Base-by-base conservation (phyloP, 2,888 invertebrate species). In the Harpalus rufipes region DNA sequence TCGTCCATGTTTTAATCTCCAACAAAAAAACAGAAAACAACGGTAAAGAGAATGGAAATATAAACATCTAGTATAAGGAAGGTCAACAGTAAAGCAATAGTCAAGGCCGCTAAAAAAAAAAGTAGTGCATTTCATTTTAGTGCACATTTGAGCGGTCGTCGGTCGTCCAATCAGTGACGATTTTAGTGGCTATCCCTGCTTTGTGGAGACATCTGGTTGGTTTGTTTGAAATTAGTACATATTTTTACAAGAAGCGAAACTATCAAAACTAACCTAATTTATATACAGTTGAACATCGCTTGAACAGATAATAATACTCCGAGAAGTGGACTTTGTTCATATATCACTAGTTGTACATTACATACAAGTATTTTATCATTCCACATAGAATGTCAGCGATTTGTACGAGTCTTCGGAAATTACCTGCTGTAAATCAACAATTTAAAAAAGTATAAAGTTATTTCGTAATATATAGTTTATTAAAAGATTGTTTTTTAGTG, bases 321-420 rank as follows among this genome's bases (percentile, higher is more conserved):
- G 32, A 32, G 14, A 6, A 68, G 59, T 81, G 82, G 56, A 72
- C 82, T 82, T 82, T 82, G 72, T 18, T 32, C 59, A 82, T 74
- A 81, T 25, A 74, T 51, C 14, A 59, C 2, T 58, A 72, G 82
- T 59, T 32, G 4, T 5, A 5, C 32, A 32, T 32, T 32, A 5
- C 32, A 32, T 72, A 82, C 72, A 72, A 59, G 21, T 68, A 21
- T 39, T n/a, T 65, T 68, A 41, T 68, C 72, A 61, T 82, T 74
- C 41, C 61, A 41, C n/a, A 14, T n/a, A 81, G 14, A 83, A 87
- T 87, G 88, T 88, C 88, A 86, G 87, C 88, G 82, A 86, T 89
- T 58, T 89, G 88, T 88, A 87, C 86, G 79, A 85, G 86, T 58
- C 78, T 89, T 44, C 85, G 86, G 7, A 88, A 87, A 87, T 85